Base-by-base conservation (phyloP, 1,140 invertebrate species). In the Orius insidiosus region DNA sequence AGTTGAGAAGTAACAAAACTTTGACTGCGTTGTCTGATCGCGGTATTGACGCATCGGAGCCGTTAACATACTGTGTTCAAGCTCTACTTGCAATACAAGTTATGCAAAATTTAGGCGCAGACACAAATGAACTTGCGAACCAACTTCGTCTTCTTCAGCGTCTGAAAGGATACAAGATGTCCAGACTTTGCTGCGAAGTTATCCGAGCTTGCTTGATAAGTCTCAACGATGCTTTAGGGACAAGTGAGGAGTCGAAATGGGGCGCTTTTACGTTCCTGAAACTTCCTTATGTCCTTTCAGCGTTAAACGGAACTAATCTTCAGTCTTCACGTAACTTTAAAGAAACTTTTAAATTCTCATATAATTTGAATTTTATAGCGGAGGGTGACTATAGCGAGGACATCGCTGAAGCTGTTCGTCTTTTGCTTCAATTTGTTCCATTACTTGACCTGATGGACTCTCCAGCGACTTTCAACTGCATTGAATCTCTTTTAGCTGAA, bases 231-330 rank as follows among this genome's bases (percentile, higher is more conserved):
- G 76, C 76, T 1, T 76, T 78, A 41, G 78, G 78, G 52, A 73
- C 71, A 3, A 65, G 71, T 10, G 78, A 86, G 57, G 85, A 90
- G 54, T 76, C 87, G 2, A 77, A 89, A 56, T 95, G 89, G 86
- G 84, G 84, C 14, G 86, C 87, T 13, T 93, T 94, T 59, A 86
- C 81, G 8, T 93, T 93, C 60, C 67, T 95, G 0, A 93, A 93
- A 68, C 70, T 94, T 45, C 85, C 85, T 2, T 72, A 80, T 55
- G 76, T 85, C 45, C 68, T 87, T 9, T 74, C 76, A 46, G 75
- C 81, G 52, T 57, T 86, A 8, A 72, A 80, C 47, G 64, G 46
- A 32, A 31, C 39, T 35, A 56, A 47, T 47, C 45, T 50, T 3
- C 39, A 18, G 13, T n/a, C 44, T 35, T 50, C 43, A 4, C 13